Evolutionary conservation across 2,888 invertebrate genomes (phyloP).

Genomic region (Zygaena filipendulae): DNA sequence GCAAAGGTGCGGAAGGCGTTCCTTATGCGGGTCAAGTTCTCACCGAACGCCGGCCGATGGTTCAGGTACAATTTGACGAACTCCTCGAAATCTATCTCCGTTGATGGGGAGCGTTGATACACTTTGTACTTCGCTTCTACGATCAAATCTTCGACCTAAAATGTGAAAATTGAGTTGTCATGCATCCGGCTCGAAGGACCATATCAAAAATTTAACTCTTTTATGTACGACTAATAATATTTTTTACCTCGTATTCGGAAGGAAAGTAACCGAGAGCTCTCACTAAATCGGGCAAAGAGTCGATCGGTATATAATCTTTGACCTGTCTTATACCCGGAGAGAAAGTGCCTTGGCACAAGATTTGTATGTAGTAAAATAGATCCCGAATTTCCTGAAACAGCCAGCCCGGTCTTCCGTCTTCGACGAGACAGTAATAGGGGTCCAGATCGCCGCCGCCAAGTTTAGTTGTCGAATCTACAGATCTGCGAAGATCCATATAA

Average conservation of each 20-base stretch:
- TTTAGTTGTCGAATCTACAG: slow-evolving; percentile 56
- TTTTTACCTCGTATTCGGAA: slow-evolving; percentile 74
- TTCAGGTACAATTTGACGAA: slow-evolving; percentile 74
- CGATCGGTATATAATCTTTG: slow-evolving; percentile 69
- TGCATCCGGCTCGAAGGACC: background rate
- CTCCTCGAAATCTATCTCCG: slow-evolving; percentile 73
- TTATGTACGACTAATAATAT: background rate
- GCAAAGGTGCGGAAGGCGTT: slow-evolving; percentile 57
- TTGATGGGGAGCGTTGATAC: slow-evolving; percentile 51
- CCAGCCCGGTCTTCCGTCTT: slow-evolving; percentile 77
- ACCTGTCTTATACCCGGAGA: slow-evolving; percentile 71
- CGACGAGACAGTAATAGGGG: slow-evolving; percentile 78
- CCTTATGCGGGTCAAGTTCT: slow-evolving; percentile 46
- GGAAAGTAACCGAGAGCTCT: slow-evolving; percentile 81
- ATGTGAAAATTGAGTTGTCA: background rate
- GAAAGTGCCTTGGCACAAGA: slow-evolving; percentile 76
- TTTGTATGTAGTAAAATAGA: slow-evolving; percentile 81
- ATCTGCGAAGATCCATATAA: too few species aligned
- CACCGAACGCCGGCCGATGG: slow-evolving; percentile 71
- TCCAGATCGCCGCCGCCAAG: slow-evolving; percentile 68
- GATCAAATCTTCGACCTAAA: slow-evolving; percentile 69
- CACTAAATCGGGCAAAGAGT: slow-evolving; percentile 78
- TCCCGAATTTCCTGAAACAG: slow-evolving; percentile 78
- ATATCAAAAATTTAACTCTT: too few species aligned
- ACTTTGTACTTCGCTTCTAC: slow-evolving; percentile 66